Evolutionary conservation across 2,113 vertebrate genomes (phyloP).

Genomic region (Leuciscus idus): DNA sequence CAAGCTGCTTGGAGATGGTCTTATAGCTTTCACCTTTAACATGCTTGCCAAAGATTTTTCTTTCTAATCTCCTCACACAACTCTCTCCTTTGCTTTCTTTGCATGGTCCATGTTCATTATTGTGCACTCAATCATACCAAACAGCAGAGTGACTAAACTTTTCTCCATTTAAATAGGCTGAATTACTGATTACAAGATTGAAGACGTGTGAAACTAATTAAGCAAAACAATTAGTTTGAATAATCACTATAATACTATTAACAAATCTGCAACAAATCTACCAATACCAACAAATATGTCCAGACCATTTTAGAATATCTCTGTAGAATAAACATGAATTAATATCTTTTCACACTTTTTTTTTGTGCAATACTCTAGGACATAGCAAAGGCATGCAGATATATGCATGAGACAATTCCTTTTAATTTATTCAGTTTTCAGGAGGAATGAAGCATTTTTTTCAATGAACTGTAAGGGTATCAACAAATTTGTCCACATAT

Average conservation of each 20-base stretch:
- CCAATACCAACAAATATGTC: background rate
- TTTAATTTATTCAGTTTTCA: background rate
- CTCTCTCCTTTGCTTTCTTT: background rate
- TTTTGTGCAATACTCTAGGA: background rate
- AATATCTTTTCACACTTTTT: background rate
- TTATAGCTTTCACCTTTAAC: too few species aligned
- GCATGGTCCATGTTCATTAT: background rate
- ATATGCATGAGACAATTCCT: background rate
- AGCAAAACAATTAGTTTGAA: background rate
- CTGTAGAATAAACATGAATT: background rate
- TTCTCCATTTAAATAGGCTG: background rate
- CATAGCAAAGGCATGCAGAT: background rate
- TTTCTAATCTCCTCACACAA: background rate
- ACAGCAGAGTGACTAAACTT: background rate
- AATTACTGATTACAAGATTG: background rate
- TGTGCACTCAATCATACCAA: background rate
- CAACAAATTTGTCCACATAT: background rate
- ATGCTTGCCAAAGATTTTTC: background rate
- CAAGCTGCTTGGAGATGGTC: background rate
- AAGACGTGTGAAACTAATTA: background rate
- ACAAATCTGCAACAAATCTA: too few species aligned
- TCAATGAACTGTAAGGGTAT: background rate
- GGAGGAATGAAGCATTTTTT: background rate
- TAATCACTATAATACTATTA: background rate
- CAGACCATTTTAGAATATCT: background rate